These are phyloP conservation scores for Lasioglossum morio DNA, from an alignment of 2,888 invertebrate species.

Conservation along the genomic window DNA sequence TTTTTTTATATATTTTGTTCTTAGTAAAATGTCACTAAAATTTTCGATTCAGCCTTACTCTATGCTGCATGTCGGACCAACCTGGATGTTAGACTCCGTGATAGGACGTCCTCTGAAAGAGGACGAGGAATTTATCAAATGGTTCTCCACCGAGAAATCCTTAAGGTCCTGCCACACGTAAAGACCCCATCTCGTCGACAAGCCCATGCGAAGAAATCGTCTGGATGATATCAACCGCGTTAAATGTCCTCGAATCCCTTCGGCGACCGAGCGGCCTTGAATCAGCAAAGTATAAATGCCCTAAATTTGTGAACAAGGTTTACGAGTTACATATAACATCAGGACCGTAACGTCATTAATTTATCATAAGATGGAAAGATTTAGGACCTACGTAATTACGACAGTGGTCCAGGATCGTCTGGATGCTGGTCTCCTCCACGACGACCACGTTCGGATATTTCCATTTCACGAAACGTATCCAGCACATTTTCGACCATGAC, in stretches of 20 bases:
- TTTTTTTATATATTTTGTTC: too few relatives aligned
- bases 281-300: constrained; percentile 81
- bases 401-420: constrained; percentile 80
- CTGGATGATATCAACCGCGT: constrained; percentile 73
- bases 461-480: constrained; percentile 81
- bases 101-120: constrained; percentile 90
- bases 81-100: constrained; percentile 91
- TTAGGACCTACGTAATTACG: constrained; percentile 78
- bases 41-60: too few relatives aligned
- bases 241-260: constrained; percentile 76
- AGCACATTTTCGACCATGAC: constrained; percentile 77
- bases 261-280: constrained; percentile 77
- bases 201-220: constrained; percentile 88
- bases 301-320: constrained; percentile 62
- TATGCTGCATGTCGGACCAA: constrained; percentile 71
- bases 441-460: constrained; percentile 78
- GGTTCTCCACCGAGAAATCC: constrained; percentile 89
- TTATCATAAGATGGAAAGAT: background rate
- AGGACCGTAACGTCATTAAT: background rate
- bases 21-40: too few relatives aligned
- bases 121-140: constrained; percentile 88
- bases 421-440: constrained; percentile 77
- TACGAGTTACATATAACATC: constrained; percentile 30
- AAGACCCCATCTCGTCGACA: constrained; percentile 91
- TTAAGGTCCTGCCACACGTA: constrained; percentile 90